phyloP scores from a whole-genome alignment of 2,113 vertebrate species.

The Oriolus oriolus region DNA sequence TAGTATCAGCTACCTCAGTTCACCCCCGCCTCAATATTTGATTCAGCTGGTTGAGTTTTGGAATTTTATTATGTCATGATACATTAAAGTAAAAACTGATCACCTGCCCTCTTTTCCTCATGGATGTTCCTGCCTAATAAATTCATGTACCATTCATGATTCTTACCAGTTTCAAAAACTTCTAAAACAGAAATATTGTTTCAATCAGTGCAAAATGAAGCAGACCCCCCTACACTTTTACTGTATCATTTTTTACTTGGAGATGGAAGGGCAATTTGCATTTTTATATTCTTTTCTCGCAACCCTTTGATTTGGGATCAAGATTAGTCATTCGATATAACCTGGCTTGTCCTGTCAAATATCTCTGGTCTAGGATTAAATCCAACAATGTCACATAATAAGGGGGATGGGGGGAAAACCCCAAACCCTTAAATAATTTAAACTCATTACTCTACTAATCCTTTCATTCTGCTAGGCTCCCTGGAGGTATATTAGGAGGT shows the following conservation, averaged over 20 bases:
- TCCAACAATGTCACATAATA: constrained; percentile 45
- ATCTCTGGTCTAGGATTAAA: constrained; percentile 62
- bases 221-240: not conserved
- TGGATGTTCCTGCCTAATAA: not conserved
- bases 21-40: not conserved
- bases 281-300: constrained; percentile 29
- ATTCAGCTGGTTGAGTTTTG: not conserved
- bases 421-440: constrained; percentile 67
- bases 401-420: accelerated
- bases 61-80: not conserved
- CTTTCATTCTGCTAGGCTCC: constrained; percentile 63
- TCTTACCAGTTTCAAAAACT: not conserved
- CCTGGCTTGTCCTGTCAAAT: constrained; percentile 45
- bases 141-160: not conserved
- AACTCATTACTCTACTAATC: constrained; percentile 76
- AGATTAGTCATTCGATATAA: constrained; percentile 58
- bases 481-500: constrained; percentile 71
- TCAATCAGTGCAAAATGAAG: not conserved
- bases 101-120: not conserved
- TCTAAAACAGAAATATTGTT: not conserved
- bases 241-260: not conserved
- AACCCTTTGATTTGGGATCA: constrained; percentile 43
- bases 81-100: not conserved
- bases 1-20: not conserved
- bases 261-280: constrained; percentile 9